Evolutionary conservation across 2,113 vertebrate species (phyloP), one percentile per base, ranked within the genome.

Genomic region (Lethenteron reissneri): DNA sequence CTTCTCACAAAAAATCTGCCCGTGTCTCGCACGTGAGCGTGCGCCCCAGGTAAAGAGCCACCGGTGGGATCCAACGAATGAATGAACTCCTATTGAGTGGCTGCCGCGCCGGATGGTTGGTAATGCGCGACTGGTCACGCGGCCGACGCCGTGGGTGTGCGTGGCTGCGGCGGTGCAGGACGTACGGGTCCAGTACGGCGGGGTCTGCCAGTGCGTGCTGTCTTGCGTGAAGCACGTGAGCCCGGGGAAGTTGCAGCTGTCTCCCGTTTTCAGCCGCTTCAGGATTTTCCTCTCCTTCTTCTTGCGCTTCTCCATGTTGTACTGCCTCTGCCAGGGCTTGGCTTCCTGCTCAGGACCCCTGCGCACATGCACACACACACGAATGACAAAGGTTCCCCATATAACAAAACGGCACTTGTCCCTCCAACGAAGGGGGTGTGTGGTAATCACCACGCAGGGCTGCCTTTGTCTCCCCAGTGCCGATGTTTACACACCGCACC

Each of bases 241-340:
- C 25, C 64, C 64, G n/a, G 64, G 64, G 9, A 25, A n/a, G n/a
- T 68, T 68, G 64, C 64, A 68, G 25, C 11, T 25, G 25, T 25
- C 64, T 68, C 64, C 64, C 11, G n/a, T 68, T 68, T 68, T 68
- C 8, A 68, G n/a, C 11, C 25, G 9, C 11, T 68, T 68, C 64
- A 68, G 25, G n/a, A 25, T 68, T 25, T 68, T 68, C 64, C 25
- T 68, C 25, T 17, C 64, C 64, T 68, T 68, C 64, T 68, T 68
- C 64, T 25, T 8, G n/a, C 64, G n/a, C 64, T 68, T 68, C 64
- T 68, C 64, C n/a, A 68, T n/a, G n/a, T 25, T 68, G 64, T 68
- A 68, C 25, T 68, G 64, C 11, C 25, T n/a, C 64, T 17, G 25
- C 64, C 64, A 68, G n/a, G 64, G 64, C n/a, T 25, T 68, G 11